phyloP scores from a whole-genome alignment of 2,113 vertebrate genomes.

The Shinisaurus crocodilurus region DNA sequence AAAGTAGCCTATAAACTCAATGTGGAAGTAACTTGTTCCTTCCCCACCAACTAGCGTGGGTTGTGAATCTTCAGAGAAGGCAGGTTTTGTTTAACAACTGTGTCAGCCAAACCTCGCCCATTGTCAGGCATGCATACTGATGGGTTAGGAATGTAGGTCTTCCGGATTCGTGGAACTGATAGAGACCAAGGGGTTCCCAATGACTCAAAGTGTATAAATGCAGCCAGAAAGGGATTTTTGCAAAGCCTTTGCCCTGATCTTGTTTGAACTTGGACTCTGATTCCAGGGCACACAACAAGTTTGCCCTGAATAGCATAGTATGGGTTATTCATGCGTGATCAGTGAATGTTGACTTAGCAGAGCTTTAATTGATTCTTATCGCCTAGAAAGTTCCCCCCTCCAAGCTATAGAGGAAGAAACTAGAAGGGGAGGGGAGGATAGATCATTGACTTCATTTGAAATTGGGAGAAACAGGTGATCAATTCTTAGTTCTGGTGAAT shows the following conservation, averaged over 20 bases:
- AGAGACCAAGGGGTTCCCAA: background rate
- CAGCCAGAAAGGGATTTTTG: background rate
- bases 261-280: background rate
- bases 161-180: background rate
- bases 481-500: background rate
- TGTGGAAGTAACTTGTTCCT: background rate
- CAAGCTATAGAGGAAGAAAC: background rate
- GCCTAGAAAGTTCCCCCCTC: constrained; percentile 8
- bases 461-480: constrained; percentile 40
- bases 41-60: background rate
- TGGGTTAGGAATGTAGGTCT: background rate
- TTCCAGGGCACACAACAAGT: background rate
- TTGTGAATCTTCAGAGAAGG: background rate
- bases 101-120: background rate
- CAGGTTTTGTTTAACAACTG: background rate
- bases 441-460: constrained; percentile 38
- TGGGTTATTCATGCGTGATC: background rate
- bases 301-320: constrained; percentile 3
- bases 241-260: background rate
- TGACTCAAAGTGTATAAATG: background rate
- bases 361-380: background rate
- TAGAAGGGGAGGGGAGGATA: background rate
- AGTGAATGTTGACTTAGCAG: background rate
- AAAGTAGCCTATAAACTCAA: background rate
- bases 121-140: background rate